Percentiles rank a stretch among this genome's conserved stretches.
Evolutionary conservation across 2,113 vertebrate genomes (phyloP).

Genomic region (Smithornis capensis): DNA sequence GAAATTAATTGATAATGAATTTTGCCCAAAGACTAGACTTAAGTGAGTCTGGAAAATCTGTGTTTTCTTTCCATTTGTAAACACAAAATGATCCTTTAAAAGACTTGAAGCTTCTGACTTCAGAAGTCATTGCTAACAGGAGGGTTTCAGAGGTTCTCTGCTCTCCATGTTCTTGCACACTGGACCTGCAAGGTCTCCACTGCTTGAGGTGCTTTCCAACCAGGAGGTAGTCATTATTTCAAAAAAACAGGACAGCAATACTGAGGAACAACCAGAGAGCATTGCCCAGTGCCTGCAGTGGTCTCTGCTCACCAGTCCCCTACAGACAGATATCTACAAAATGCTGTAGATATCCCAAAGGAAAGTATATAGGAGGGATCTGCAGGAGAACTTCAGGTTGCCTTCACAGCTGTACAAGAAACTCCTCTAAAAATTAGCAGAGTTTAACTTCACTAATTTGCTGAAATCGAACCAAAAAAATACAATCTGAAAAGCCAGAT

Average conservation of each 20-base stretch:
- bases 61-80: neutral
- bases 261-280: neutral
- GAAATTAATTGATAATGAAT: neutral
- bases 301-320: neutral
- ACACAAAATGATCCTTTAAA: neutral
- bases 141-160: neutral
- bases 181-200: neutral
- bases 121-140: neutral
- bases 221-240: neutral
- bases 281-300: neutral
- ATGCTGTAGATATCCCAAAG: neutral
- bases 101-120: neutral
- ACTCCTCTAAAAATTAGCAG: neutral
- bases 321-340: neutral
- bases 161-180: accelerated
- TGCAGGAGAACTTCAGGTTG: neutral
- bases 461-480: neutral
- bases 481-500: neutral
- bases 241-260: neutral
- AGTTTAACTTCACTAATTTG: neutral
- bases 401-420: neutral
- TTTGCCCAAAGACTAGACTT: neutral
- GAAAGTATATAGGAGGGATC: neutral
- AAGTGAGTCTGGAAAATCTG: neutral
- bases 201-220: neutral